These are phyloP conservation scores for Microctonus aethiopoides DNA, from an alignment of 2,888 invertebrate species.

Conservation along the genomic window DNA sequence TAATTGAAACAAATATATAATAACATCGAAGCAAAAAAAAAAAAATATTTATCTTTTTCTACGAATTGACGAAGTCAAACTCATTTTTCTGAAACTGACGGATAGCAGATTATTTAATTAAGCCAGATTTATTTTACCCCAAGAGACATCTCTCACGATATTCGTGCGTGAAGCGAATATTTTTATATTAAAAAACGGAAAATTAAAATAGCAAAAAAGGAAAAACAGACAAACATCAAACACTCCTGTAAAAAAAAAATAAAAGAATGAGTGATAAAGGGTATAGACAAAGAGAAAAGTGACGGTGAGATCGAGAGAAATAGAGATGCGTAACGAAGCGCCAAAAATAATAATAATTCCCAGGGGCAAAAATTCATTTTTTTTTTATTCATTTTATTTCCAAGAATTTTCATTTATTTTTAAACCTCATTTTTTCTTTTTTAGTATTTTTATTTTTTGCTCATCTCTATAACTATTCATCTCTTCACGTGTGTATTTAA, in stretches of 20 bases:
- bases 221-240: background rate
- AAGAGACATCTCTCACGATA: background rate
- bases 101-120: background rate
- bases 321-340: background rate
- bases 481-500: background rate
- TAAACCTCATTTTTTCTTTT: background rate
- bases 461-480: background rate
- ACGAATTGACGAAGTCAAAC: background rate
- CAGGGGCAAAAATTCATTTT: background rate
- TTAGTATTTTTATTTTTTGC: background rate
- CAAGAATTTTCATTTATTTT: background rate
- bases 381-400: background rate
- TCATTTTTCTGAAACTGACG: background rate
- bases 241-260: background rate
- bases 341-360: background rate
- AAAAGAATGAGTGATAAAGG: background rate
- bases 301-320: background rate
- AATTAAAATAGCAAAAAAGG: background rate
- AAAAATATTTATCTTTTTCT: background rate
- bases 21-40: too few relatives aligned
- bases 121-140: background rate
- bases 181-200: background rate
- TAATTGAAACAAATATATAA: too few relatives aligned
- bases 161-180: background rate
- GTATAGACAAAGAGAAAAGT: background rate